Percentiles rank a stretch among this genome's conserved stretches.
Evolutionary conservation across 2,797 vertebrate genomes (phyloP).

Genomic region (Chrysocyon brachyurus): DNA sequence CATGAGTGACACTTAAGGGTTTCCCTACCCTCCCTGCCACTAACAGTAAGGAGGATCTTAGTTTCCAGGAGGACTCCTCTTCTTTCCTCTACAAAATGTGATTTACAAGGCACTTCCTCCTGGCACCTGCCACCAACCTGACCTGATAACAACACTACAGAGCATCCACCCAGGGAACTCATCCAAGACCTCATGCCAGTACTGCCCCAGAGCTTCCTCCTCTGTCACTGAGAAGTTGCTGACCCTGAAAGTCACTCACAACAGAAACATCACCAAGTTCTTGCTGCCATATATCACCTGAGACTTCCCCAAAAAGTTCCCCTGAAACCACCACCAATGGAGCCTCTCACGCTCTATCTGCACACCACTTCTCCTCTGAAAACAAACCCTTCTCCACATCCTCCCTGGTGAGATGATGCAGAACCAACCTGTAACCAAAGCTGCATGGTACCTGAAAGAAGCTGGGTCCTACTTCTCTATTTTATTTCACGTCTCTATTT

Average conservation of each 20-base stretch:
- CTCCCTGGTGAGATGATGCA: neutral
- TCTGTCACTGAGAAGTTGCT: neutral
- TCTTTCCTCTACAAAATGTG: neutral
- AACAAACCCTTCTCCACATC: neutral
- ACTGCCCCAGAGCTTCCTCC: neutral
- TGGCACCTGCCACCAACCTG: neutral
- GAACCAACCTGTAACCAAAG: neutral
- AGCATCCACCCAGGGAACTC: neutral
- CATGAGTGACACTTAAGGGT: neutral
- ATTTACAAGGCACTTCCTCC: neutral
- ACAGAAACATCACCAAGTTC: neutral
- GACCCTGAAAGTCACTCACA: neutral
- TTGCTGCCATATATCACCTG: neutral
- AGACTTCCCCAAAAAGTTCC: neutral
- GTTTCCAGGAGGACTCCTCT: neutral
- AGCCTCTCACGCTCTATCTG: neutral
- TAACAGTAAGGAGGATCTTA: neutral
- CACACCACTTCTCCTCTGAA: neutral
- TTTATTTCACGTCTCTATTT: neutral
- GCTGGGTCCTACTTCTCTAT: neutral
- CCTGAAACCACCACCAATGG: neutral
- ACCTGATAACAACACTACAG: neutral
- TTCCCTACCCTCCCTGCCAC: neutral
- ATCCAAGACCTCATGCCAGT: neutral
- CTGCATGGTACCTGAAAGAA: neutral